phyloP scores from a whole-genome alignment of 2,797 vertebrate genomes.

The Phrynocephalus guinanensis region DNA sequence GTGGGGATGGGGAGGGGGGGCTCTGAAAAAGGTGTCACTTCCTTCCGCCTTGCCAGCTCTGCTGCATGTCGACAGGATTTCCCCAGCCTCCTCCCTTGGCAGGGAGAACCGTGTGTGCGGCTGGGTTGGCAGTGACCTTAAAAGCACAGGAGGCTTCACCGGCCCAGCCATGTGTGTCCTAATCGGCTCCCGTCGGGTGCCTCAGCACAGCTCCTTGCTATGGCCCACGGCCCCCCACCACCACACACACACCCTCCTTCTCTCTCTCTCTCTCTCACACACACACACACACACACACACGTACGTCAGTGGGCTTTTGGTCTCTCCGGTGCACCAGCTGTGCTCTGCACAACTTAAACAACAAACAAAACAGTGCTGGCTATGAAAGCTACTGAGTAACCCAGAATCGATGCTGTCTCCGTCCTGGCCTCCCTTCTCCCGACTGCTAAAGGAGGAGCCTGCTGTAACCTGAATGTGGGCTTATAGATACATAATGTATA shows the following conservation, averaged over 20 bases:
- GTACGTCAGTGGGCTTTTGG: not conserved
- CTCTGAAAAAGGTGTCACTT: not conserved
- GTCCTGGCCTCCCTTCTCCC: not conserved
- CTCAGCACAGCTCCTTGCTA: not conserved
- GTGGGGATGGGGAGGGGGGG: too few species aligned
- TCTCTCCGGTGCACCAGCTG: not conserved
- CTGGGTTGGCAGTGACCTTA: not conserved
- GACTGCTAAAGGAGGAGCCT: not conserved
- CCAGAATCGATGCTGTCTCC: not conserved
- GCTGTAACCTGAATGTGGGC: too few species aligned
- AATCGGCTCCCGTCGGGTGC: not conserved
- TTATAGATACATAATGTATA: too few species aligned
- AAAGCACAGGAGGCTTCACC: not conserved
- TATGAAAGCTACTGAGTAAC: not conserved
- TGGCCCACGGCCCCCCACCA: not conserved
- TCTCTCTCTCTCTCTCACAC: too few species aligned
- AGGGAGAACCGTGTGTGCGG: not conserved
- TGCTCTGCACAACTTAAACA: not conserved
- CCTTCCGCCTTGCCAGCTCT: not conserved
- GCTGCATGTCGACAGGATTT: not conserved
- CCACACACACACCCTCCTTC: not conserved
- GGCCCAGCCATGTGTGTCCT: not conserved
- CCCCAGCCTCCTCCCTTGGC: constrained; percentile 1
- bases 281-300: too few species aligned
- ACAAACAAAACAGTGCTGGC: not conserved